These are phyloP conservation scores for Malacoraja senta DNA, from an alignment of 2,797 vertebrate species.

Conservation along the genomic window DNA sequence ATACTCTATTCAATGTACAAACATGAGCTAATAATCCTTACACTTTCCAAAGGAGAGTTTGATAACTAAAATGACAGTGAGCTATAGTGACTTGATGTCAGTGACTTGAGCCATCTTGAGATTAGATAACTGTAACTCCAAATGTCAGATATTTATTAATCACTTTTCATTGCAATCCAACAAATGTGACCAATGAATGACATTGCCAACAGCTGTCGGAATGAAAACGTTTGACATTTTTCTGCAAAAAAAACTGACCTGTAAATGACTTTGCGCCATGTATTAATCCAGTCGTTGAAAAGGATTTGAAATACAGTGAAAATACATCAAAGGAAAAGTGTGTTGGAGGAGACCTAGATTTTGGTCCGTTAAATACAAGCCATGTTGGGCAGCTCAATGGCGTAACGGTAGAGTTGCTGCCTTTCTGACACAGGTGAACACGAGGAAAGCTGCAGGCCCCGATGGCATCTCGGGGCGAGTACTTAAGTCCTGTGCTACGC, in stretches of 20 bases:
- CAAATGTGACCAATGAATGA: not conserved
- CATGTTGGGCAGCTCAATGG: no score
- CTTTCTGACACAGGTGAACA: no score
- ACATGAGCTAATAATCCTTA: not conserved
- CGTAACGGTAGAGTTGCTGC: not conserved
- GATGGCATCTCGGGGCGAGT: no score
- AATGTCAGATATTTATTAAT: conserved; percentile 5
- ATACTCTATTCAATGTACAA: not conserved
- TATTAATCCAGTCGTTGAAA: not conserved
- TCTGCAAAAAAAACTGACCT: not conserved
- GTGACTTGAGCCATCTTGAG: not conserved
- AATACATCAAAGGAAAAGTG: not conserved
- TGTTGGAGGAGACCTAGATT: no score
- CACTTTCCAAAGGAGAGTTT: not conserved
- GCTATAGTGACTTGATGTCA: not conserved
- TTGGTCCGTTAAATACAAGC: not conserved
- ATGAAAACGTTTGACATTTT: not conserved
- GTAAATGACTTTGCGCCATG: not conserved
- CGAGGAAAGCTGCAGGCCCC: no score
- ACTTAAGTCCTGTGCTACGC: no score
- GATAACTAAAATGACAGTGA: not conserved
- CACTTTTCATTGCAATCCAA: not conserved
- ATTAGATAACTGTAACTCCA: not conserved
- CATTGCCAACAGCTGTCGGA: not conserved
- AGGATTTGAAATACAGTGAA: not conserved